Percentiles rank a stretch among this genome's conserved stretches.
Conservation (phyloP, 2,888 invertebrate species). For the Scaptomyza cyrtandrae region DNA sequence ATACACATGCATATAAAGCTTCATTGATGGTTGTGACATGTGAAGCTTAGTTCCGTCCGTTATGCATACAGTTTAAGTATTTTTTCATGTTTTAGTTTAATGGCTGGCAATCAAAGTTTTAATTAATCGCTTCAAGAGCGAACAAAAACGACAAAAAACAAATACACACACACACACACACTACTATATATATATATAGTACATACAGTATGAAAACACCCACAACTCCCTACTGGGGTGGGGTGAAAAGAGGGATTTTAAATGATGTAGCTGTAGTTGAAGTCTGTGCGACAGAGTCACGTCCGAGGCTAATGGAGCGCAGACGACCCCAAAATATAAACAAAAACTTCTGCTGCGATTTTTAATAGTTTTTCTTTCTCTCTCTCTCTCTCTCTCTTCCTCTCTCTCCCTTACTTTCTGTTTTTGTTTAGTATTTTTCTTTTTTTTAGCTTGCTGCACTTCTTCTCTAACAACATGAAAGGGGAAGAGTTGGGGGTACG, state of each 20-base stretch:
- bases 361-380: slow-evolving; percentile 66
- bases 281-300: slow-evolving; percentile 55
- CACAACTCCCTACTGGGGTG: slow-evolving; percentile 48
- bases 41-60: slow-evolving; percentile 4
- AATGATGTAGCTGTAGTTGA: slow-evolving; percentile 10
- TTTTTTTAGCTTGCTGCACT: slow-evolving; percentile 31
- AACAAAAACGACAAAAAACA: slow-evolving; percentile 7
- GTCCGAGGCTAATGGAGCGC: slow-evolving; percentile 74
- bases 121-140: slow-evolving; percentile 71
- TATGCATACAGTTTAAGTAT: slow-evolving; percentile 37
- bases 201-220: slow-evolving; percentile 5
- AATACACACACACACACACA: slow-evolving; percentile 13
- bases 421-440: slow-evolving; percentile 8
- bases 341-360: slow-evolving; percentile 75
- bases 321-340: slow-evolving; percentile 70
- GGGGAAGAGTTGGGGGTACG: background rate
- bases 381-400: slow-evolving; percentile 4
- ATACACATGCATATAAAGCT: slow-evolving; percentile 8
- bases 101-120: slow-evolving; percentile 73
- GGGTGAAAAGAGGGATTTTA: background rate
- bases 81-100: slow-evolving; percentile 59
- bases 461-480: background rate
- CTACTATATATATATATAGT: background rate
- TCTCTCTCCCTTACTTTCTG: slow-evolving; percentile 1
- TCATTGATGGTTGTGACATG: slow-evolving; percentile 21